Evolutionary conservation across 2,888 invertebrate species (phyloP).

Genomic region (Stictocephala bisonia): DNA sequence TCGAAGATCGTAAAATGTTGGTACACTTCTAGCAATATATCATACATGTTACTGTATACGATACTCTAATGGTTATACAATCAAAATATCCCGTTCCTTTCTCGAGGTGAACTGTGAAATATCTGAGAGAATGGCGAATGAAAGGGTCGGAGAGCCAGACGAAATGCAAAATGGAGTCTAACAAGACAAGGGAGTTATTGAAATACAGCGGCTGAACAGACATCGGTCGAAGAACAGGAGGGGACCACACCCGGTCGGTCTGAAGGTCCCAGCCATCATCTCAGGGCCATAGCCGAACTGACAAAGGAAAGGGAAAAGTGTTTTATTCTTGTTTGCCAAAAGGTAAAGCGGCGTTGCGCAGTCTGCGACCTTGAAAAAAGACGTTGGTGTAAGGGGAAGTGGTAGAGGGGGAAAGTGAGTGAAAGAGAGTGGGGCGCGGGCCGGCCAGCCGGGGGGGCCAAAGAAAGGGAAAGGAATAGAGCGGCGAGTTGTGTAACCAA

Average conservation of each 20-base stretch:
- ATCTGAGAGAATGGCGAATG: too few species aligned
- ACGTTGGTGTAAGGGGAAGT: conserved; percentile 46
- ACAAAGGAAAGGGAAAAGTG: conserved; percentile 46
- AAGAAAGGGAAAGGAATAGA: conserved; percentile 47
- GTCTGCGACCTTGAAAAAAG: conserved; percentile 46
- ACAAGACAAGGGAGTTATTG: too few species aligned
- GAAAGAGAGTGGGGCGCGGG: conserved; percentile 42
- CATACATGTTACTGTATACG: too few species aligned
- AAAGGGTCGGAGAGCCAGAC: too few species aligned
- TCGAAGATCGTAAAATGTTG: too few species aligned
- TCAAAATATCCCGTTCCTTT: too few species aligned
- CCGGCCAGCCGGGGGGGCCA: not conserved
- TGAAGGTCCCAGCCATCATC: conserved; percentile 30
- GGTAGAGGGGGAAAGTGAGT: conserved; percentile 47
- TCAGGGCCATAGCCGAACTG: conserved; percentile 16
- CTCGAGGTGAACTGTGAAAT: too few species aligned
- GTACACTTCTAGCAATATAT: too few species aligned
- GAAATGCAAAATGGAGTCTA: too few species aligned
- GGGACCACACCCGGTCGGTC: not conserved
- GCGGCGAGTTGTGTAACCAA: conserved; percentile 37
- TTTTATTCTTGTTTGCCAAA: conserved; percentile 47
- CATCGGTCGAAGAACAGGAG: not conserved
- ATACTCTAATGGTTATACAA: too few species aligned
- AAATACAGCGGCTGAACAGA: not conserved
- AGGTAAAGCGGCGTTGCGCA: conserved; percentile 48